phyloP scores from a whole-genome alignment of 2,797 vertebrate species.

The Helarctos malayanus region DNA sequence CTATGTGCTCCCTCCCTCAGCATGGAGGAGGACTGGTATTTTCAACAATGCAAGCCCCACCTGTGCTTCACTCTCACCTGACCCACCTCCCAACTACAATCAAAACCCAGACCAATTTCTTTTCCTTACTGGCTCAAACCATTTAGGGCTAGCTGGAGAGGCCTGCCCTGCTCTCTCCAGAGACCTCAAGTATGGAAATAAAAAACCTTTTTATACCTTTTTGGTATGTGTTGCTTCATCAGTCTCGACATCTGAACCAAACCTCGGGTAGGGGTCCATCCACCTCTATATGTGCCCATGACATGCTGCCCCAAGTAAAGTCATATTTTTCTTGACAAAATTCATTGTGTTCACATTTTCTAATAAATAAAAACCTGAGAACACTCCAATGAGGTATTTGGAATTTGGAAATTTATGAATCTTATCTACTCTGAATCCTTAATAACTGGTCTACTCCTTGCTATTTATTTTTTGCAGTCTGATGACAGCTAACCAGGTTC shows the following conservation, averaged over 20 bases:
- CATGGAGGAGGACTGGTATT: accelerated
- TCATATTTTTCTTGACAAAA: background rate
- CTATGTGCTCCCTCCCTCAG: accelerated
- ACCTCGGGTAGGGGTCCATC: background rate
- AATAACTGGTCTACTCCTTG: background rate
- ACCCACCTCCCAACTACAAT: too few species aligned
- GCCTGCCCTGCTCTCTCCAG: background rate
- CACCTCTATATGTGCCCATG: background rate
- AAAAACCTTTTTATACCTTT: background rate
- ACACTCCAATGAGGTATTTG: background rate
- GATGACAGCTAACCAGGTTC: background rate
- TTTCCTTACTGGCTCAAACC: background rate
- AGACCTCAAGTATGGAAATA: background rate
- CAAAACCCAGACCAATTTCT: background rate
- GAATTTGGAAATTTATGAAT: background rate
- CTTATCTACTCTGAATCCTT: background rate
- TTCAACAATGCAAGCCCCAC: background rate
- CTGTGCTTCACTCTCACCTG: background rate
- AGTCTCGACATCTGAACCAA: background rate
- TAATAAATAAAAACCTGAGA: background rate
- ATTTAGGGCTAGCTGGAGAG: background rate
- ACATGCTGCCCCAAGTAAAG: background rate
- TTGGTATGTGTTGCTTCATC: too few species aligned
- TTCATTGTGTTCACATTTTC: background rate
- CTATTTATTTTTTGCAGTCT: background rate